Evolutionary conservation across 2,888 invertebrate genomes (phyloP).

Genomic region (Drosophila pseudotalamancana): DNA sequence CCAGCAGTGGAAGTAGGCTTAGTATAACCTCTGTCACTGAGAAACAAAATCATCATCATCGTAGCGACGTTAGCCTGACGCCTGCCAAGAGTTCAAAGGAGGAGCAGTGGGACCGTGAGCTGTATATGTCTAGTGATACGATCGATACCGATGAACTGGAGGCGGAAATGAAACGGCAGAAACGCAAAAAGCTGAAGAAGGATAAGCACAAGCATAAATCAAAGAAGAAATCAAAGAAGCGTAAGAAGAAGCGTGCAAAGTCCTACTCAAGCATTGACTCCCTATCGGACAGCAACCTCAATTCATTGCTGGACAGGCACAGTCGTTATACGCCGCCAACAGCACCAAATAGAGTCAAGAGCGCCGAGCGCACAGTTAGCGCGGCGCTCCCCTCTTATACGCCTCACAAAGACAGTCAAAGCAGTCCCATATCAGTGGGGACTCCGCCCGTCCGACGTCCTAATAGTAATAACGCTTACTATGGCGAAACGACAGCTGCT

Average conservation of each 20-base stretch:
- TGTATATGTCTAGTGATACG: slow-evolving; percentile 73
- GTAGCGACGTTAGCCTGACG: slow-evolving; percentile 30
- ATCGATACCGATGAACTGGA: slow-evolving; percentile 85
- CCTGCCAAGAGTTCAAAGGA: slow-evolving; percentile 57
- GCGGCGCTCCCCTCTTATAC: slow-evolving; percentile 59
- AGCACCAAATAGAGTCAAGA: slow-evolving; percentile 58
- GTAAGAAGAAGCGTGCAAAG: slow-evolving; percentile 88
- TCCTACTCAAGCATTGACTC: slow-evolving; percentile 89
- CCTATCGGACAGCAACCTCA: slow-evolving; percentile 86
- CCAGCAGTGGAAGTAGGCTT: slow-evolving; percentile 46
- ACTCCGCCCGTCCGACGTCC: slow-evolving; percentile 83
- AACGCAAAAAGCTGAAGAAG: slow-evolving; percentile 85
- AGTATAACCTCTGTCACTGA: slow-evolving; percentile 40
- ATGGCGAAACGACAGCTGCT: slow-evolving; percentile 53
- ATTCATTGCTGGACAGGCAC: slow-evolving; percentile 72
- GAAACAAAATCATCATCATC: slow-evolving; percentile 49
- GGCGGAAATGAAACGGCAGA: slow-evolving; percentile 86
- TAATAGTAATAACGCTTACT: slow-evolving; percentile 79
- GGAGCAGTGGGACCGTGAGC: slow-evolving; percentile 78
- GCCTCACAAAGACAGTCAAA: slow-evolving; percentile 81
- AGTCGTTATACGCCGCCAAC: slow-evolving; percentile 83
- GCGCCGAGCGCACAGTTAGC: slow-evolving; percentile 70
- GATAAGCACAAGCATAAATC: slow-evolving; percentile 91
- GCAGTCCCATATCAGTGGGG: slow-evolving; percentile 82
- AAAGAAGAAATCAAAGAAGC: slow-evolving; percentile 90